Base-by-base conservation (phyloP, 2,888 invertebrate species). In the Scaptomyza caliginosa region DNA sequence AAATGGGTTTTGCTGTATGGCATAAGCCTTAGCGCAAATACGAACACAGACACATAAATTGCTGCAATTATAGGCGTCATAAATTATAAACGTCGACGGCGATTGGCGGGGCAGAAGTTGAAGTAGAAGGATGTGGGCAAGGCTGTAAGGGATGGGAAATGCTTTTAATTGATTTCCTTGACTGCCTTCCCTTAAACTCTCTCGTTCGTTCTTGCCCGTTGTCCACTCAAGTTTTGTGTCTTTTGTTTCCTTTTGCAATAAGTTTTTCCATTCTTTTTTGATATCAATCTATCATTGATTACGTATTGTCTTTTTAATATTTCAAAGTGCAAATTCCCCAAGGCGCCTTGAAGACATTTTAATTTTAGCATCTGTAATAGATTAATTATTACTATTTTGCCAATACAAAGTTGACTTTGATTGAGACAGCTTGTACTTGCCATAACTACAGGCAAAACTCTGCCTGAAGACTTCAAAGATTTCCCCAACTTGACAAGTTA, bases 41-140 rank as follows among this genome's bases (percentile, higher is more conserved):
- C 56, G 36, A 63, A 62, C 39, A 50, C 46, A 54, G 16, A 57
- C 17, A 46, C 74, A 67, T 51, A 84, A 84, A 81, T 84, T 79
- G 84, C 84, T 73, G 86, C 81, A 84, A 86, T 86, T 84, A 84
- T 86, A 79, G 81, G 67, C 86, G 86, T 69, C 74, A 84, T 86
- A 86, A 84, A 86, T 84, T 84, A 86, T 75, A 74, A 75, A 65
- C 69, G 69, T 58, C 64, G 63, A 39, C 66, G 46, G 21, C 58
- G 56, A 59, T 63, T 67, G 60, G 46, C 32, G 34, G 26, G 48
- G 13, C 34, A 10, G 57, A 5, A 28, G 34, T 13, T 46, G 16
- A 11, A 5, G 11, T 26, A 5, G 11, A 1, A 4, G 13, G 4
- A 21, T n/a, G 23, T 38, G 21, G 19, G 51, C 50, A 42, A 36